Evolutionary conservation across 2,888 invertebrate species (phyloP), one percentile per base, ranked within the genome.

Genomic region (Onchidella celtica): DNA sequence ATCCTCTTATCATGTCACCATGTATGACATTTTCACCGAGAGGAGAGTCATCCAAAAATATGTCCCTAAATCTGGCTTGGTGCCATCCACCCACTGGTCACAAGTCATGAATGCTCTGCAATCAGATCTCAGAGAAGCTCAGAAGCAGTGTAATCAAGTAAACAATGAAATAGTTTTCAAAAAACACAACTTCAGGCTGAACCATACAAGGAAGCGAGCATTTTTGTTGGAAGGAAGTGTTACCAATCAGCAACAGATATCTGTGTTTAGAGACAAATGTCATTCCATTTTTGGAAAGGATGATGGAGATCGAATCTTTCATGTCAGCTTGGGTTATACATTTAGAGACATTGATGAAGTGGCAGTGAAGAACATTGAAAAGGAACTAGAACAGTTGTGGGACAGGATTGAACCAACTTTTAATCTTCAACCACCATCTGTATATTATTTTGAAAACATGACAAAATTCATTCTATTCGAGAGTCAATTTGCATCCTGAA

Each of bases 1-100:
- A 38, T 69, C 69, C 17, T 69, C 69, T 24, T 69, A 69, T 40
- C 69, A 69, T 40, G 69, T 69, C 3, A 69, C 69, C 69, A 38
- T 38, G 3, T 69, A 21, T n/a, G 38, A 69, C 27, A 69, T 69
- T n/a, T 69, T 69, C 32, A 38, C 38, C 3, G 38, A 69, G 14
- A 9, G 69, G 9, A 38, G 9, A 14, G 24, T 69, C 14, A 36
- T 24, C 3, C 2, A 38, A 24, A 34, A 69, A n/a, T 69, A 69
- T n/a, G 21, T n/a, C 6, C 24, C 38, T 9, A 66, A 11, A 34
- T 66, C 66, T 27, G 66, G 66, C 6, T 6, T 32, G 3, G 66
- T 66, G 3, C 66, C 66, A 3, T 27, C 17, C 17, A 4, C 14
- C 4, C 6, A 32, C n/a, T 66, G 66, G 66, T 14, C n/a, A 66